Evolutionary conservation across 1,140 invertebrate genomes (phyloP), one percentile per base, ranked within the genome.

Genomic region (Drosophila ohnishii): DNA sequence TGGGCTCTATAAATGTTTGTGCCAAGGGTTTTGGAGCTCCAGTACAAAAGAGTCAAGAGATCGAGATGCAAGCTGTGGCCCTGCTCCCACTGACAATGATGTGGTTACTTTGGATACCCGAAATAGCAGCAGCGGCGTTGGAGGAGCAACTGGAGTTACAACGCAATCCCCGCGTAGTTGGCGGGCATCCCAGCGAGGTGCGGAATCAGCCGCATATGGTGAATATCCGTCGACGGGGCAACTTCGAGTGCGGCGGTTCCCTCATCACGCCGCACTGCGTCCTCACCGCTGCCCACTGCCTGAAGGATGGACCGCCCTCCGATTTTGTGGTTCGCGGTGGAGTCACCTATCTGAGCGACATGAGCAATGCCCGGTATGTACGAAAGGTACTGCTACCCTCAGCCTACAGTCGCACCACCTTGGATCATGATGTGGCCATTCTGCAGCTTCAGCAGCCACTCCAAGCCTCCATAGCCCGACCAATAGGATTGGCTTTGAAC

Each of bases 221-320:
- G 16, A 91, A 90, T 30, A 85, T 91, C 7, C 56, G 89, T 19
- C 42, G 67, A 11, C 73, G 71, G 19, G 83, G 86, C 14, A 60
- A 67, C 25, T 90, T 91, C 28, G 64, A 71, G 11, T 91, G 90
- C 44, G 90, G 90, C 1, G 90, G 90, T 0, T 87, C 90, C 3
- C 42, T 91, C 37, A 47, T 91, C 1, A 88, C 74, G 2, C 70
- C 80, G 4, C 50, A 50, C 4, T 91, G 90, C 59, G 90, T 91
- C 14, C 51, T 91, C 10, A 91, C 90, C 10, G 90, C 90, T n/a
- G 90, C 90, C 19, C 90, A 91, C 28, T 90, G 88, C 50, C 35
- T 90, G n/a, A 69, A 75, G 5, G 16, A 73, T 2, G 57, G 66
- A 3, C 53, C 56, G 5, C 55, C 84, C 0, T 37, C 66, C 9